phyloP scores from a whole-genome alignment of 2,888 invertebrate species.

The Drosophila sordidapex region DNA sequence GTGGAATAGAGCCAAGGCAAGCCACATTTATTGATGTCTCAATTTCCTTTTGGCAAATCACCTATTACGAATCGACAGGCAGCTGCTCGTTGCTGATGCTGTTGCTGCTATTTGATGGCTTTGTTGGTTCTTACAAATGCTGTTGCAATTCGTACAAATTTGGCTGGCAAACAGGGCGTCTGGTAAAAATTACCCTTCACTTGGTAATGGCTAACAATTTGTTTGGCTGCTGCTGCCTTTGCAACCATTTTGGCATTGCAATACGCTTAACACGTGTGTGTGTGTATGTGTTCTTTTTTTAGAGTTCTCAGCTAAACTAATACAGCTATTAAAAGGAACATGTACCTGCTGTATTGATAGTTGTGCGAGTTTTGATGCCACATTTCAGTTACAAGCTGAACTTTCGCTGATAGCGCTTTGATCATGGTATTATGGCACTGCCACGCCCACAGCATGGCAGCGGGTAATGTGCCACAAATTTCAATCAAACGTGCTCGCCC shows the following conservation, averaged over 20 bases:
- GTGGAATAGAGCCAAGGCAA: slow-evolving; percentile 47
- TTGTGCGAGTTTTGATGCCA: slow-evolving; percentile 47
- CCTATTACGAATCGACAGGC: slow-evolving; percentile 78
- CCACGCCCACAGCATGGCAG: slow-evolving; percentile 20
- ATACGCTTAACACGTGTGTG: slow-evolving; percentile 55
- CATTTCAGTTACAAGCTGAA: slow-evolving; percentile 44
- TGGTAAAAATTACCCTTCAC: slow-evolving; percentile 78
- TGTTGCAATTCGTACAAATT: slow-evolving; percentile 77
- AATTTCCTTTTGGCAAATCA: slow-evolving; percentile 80
- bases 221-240: slow-evolving; percentile 62
- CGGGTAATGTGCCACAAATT: slow-evolving; percentile 78
- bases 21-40: slow-evolving; percentile 82
- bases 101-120: slow-evolving; percentile 50
- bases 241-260: slow-evolving; percentile 44
- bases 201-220: slow-evolving; percentile 76
- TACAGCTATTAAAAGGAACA: slow-evolving; percentile 30
- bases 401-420: slow-evolving; percentile 53
- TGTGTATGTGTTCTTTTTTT: slow-evolving; percentile 7
- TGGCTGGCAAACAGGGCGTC: slow-evolving; percentile 75
- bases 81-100: slow-evolving; percentile 36
- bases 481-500: slow-evolving; percentile 78
- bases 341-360: slow-evolving; percentile 2
- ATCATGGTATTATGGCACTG: slow-evolving; percentile 53
- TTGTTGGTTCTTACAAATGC: slow-evolving; percentile 68
- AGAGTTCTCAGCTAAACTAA: slow-evolving; percentile 18